Percentiles rank a stretch among this genome's conserved stretches.
phyloP scores from a whole-genome alignment of 2,888 invertebrate species.

The Anoncus sp. region DNA sequence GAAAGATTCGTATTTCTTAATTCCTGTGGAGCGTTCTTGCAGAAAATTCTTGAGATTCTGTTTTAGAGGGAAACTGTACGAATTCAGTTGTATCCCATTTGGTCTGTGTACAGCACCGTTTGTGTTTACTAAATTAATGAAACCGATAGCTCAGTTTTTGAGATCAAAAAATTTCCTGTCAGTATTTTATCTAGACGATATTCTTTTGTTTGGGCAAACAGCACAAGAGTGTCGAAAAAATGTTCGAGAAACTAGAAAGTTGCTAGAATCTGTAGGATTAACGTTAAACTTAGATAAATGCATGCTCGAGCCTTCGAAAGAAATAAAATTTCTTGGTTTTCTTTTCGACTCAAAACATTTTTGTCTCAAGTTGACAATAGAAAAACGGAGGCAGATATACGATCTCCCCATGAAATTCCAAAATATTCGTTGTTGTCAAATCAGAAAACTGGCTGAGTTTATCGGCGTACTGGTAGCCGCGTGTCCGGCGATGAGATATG shows the following conservation, averaged over 20 bases:
- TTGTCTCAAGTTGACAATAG: slow-evolving; percentile 12
- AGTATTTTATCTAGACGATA: too few species aligned
- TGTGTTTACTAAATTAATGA: too few species aligned
- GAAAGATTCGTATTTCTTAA: slow-evolving; percentile 41
- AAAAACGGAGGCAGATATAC: slow-evolving; percentile 24
- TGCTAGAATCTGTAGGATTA: too few species aligned
- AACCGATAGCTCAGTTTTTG: too few species aligned
- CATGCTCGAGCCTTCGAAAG: too few species aligned
- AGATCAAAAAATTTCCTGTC: slow-evolving; percentile 8
- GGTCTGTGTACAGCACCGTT: slow-evolving; percentile 30
- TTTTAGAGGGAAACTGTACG: slow-evolving; percentile 5
- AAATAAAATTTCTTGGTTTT: slow-evolving; percentile 35
- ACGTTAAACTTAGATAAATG: slow-evolving; percentile 2
- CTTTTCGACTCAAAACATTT: slow-evolving; percentile 7
- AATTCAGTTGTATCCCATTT: slow-evolving; percentile 21
- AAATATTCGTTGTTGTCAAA: neutral
- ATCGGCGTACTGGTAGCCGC: neutral
- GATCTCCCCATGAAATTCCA: slow-evolving; percentile 21
- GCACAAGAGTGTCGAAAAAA: neutral
- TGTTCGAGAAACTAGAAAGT: slow-evolving; percentile 1
- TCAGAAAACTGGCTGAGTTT: neutral
- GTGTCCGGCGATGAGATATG: slow-evolving; percentile 5
- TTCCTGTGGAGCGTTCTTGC: slow-evolving; percentile 21
- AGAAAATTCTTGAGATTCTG: too few species aligned
- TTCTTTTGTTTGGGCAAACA: slow-evolving; percentile 14